A percentile compares a stretch with the other conserved stretches of the same genome.
These are phyloP conservation scores for Tigriopus californicus DNA, from an alignment of 2,888 invertebrate species.

Conservation along the genomic window DNA sequence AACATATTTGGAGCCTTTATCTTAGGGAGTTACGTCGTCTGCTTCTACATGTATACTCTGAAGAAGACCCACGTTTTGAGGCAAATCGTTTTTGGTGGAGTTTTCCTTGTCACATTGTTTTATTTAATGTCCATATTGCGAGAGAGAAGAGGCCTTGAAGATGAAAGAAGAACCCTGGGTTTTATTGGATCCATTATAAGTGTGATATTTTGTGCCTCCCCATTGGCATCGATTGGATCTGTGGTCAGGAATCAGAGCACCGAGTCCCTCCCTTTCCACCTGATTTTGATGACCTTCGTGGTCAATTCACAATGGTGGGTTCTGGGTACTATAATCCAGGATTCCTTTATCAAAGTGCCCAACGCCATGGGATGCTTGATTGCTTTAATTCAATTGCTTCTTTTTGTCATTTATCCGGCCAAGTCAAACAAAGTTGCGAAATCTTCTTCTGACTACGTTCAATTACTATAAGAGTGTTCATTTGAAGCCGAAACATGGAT, in stretches of 20 bases:
- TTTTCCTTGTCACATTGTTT: neutral
- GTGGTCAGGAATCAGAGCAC: slow-evolving; percentile 64
- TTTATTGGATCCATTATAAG: slow-evolving; percentile 25
- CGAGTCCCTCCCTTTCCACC: slow-evolving; percentile 65
- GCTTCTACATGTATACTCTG: neutral
- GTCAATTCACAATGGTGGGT: slow-evolving; percentile 59
- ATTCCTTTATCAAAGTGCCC: slow-evolving; percentile 55
- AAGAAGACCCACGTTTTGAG: neutral
- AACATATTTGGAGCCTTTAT: neutral
- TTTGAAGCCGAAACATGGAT: too few relatives aligned
- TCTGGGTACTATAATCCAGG: slow-evolving; percentile 56
- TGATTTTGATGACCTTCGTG: slow-evolving; percentile 59
- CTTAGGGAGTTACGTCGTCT: neutral
- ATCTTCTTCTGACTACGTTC: neutral
- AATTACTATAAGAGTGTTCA: too few relatives aligned
- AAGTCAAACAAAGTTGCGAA: slow-evolving; percentile 3
- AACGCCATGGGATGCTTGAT: slow-evolving; percentile 58
- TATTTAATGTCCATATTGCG: neutral
- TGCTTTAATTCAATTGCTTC: slow-evolving; percentile 48
- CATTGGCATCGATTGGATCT: slow-evolving; percentile 32
- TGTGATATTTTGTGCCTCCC: slow-evolving; percentile 27
- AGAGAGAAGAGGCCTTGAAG: too few relatives aligned
- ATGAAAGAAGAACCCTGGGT: slow-evolving; percentile 20
- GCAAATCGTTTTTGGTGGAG: neutral
- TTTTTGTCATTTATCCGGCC: slow-evolving; percentile 53